Percentiles rank a stretch among this genome's conserved stretches.
phyloP scores from a whole-genome alignment of 2,888 invertebrate genomes.

The Dorcus hopei region DNA sequence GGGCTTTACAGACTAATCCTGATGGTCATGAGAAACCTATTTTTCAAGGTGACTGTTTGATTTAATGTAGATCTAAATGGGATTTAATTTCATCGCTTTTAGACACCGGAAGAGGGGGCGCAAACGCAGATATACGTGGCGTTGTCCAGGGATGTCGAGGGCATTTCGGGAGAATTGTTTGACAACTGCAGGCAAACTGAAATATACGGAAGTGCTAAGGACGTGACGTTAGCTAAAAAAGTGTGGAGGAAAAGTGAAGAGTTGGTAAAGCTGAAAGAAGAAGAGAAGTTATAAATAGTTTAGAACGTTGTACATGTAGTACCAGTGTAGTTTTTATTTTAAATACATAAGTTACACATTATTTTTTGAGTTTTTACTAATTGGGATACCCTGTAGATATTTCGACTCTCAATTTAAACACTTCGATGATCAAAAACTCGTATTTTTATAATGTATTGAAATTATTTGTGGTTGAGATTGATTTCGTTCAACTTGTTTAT shows the following conservation, averaged over 20 bases:
- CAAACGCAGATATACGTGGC: constrained; percentile 77
- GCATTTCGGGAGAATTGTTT: constrained; percentile 73
- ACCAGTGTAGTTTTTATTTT: background rate
- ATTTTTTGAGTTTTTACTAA: too few species aligned
- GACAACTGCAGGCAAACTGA: constrained; percentile 69
- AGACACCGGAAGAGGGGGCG: constrained; percentile 13
- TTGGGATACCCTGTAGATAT: too few species aligned
- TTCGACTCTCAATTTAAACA: too few species aligned
- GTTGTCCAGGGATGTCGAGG: constrained; percentile 69
- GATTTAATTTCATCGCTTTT: background rate
- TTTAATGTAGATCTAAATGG: background rate
- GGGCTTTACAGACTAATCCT: background rate
- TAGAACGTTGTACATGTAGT: too few species aligned
- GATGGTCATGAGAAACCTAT: background rate
- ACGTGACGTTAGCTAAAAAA: constrained; percentile 67
- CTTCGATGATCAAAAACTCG: too few species aligned
- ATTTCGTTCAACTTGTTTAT: background rate
- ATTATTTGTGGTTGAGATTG: too few species aligned
- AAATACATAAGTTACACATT: background rate
- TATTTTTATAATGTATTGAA: too few species aligned
- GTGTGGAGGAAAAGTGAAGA: constrained; percentile 81
- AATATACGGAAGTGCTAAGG: constrained; percentile 57
- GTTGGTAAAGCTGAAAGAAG: constrained; percentile 40
- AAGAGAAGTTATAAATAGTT: constrained; percentile 6
- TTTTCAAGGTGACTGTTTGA: background rate